A percentile compares a stretch with the other conserved stretches of the same genome.
phyloP scores from a whole-genome alignment of 1,140 invertebrate genomes.

The Cephus cinctus region DNA sequence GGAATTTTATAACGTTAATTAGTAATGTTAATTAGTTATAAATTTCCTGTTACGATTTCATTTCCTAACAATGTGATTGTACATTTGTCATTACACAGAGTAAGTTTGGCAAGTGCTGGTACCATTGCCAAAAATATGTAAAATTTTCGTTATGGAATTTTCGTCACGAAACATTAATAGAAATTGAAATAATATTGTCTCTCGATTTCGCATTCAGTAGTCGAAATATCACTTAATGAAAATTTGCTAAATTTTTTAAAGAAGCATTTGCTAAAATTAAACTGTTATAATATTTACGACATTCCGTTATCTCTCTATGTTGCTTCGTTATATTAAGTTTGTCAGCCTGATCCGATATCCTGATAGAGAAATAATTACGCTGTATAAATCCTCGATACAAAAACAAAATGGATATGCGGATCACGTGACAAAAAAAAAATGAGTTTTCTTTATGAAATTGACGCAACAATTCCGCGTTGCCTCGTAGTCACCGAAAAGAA shows the following conservation, averaged over 20 bases:
- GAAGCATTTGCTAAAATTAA: conserved; percentile 21
- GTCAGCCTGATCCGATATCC: conserved; percentile 32
- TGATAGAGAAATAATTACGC: conserved; percentile 7
- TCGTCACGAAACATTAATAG: background rate
- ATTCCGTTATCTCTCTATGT: conserved; percentile 13
- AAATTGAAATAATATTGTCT: background rate
- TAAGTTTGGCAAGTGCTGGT: no score
- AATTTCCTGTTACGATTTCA: no score
- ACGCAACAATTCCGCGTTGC: background rate
- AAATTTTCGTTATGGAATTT: background rate
- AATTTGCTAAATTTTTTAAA: background rate
- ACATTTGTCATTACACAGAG: no score
- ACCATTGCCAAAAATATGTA: no score
- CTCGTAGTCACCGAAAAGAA: background rate
- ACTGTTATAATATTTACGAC: conserved; percentile 7
- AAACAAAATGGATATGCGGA: conserved; percentile 34
- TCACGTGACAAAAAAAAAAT: conserved; percentile 22
- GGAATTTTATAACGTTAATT: conserved; percentile 12
- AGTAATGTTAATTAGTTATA: no score
- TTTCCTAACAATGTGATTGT: no score
- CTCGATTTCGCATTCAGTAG: background rate
- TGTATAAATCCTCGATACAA: no score
- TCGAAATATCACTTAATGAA: background rate
- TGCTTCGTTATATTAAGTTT: conserved; percentile 2
- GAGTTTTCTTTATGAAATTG: conserved; percentile 15